These are phyloP conservation scores for Zele albiditarsus DNA, from an alignment of 2,888 invertebrate species.

Conservation along the genomic window DNA sequence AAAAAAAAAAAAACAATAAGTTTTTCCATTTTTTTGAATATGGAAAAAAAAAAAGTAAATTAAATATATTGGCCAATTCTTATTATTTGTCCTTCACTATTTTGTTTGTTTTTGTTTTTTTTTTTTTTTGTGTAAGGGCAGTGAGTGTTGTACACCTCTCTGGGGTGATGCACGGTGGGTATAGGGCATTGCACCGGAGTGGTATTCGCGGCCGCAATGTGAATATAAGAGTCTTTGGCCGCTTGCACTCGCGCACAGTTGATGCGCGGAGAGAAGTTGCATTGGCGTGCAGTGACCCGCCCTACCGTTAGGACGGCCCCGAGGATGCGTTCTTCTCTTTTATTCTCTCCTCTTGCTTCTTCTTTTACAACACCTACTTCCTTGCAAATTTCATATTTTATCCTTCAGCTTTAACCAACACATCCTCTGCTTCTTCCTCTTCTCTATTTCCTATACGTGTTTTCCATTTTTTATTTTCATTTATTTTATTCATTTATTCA, in stretches of 20 bases:
- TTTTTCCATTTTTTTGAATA: neutral
- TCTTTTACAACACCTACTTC: constrained; percentile 19
- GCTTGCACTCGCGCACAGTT: constrained; percentile 57
- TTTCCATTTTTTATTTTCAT: constrained; percentile 28
- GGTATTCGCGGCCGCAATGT: constrained; percentile 49
- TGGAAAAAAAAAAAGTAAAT: neutral
- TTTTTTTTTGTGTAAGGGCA: constrained; percentile 59
- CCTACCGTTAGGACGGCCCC: constrained; percentile 74
- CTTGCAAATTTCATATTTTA: neutral
- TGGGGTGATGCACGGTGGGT: constrained; percentile 42
- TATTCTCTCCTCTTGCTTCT: constrained; percentile 18
- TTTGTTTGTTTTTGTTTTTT: neutral
- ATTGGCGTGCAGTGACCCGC: constrained; percentile 73
- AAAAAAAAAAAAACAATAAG: constrained; percentile 1
- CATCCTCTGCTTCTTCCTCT: constrained; percentile 26
- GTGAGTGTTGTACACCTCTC: constrained; percentile 60
- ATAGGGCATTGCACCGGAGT: constrained; percentile 71
- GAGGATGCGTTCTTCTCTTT: constrained; percentile 66
- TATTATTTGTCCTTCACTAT: too few species aligned
- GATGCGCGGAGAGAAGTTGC: constrained; percentile 46
- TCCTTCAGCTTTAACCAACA: neutral
- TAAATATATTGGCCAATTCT: too few species aligned
- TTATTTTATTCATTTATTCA: constrained; percentile 27
- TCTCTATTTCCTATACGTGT: constrained; percentile 26
- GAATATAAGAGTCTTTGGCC: constrained; percentile 64